Percentiles rank a stretch among this genome's conserved stretches.
These are phyloP conservation scores for Pristionchus mayeri DNA, from an alignment of 2,888 invertebrate genomes.

Conservation along the genomic window DNA sequence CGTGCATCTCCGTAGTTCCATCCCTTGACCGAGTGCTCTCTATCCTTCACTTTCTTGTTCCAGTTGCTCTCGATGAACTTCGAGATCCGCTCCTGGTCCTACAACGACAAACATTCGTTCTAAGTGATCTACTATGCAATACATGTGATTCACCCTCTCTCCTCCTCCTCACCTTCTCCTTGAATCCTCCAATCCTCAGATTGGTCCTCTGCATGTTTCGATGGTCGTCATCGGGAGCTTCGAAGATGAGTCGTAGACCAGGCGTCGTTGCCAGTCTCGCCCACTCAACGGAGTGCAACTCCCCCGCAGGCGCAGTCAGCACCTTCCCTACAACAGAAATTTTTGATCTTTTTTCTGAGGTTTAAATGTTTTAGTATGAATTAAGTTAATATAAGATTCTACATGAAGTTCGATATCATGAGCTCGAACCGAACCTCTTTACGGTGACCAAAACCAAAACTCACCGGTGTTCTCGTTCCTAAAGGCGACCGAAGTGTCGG, in stretches of 20 bases:
- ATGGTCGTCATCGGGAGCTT: slow-evolving; percentile 78
- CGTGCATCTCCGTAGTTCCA: slow-evolving; percentile 99
- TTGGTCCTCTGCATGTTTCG: slow-evolving; percentile 83
- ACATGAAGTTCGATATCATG: neutral
- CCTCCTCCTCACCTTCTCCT: slow-evolving; percentile 79
- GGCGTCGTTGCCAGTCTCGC: slow-evolving; percentile 91
- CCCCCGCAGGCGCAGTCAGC: slow-evolving; percentile 83
- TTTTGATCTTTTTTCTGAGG: too few species aligned
- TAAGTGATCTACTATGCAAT: too few species aligned
- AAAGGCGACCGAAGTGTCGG: slow-evolving; percentile 90
- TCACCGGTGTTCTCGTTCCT: slow-evolving; percentile 95
- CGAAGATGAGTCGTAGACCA: slow-evolving; percentile 90
- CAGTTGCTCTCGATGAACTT: slow-evolving; percentile 90
- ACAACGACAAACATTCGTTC: too few species aligned
- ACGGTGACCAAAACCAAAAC: too few species aligned
- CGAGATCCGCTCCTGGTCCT: slow-evolving; percentile 93
- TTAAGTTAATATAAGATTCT: neutral
- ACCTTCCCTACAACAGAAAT: slow-evolving; percentile 50
- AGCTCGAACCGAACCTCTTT: neutral
- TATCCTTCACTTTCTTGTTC: slow-evolving; percentile 87
- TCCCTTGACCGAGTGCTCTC: slow-evolving; percentile 93
- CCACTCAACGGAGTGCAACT: slow-evolving; percentile 92
- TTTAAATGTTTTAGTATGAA: neutral
- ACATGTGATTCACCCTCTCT: too few species aligned
- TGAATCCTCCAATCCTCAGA: slow-evolving; percentile 93